Evolutionary conservation across 1,140 invertebrate genomes (phyloP).

Genomic region (Heterodera schachtii): DNA sequence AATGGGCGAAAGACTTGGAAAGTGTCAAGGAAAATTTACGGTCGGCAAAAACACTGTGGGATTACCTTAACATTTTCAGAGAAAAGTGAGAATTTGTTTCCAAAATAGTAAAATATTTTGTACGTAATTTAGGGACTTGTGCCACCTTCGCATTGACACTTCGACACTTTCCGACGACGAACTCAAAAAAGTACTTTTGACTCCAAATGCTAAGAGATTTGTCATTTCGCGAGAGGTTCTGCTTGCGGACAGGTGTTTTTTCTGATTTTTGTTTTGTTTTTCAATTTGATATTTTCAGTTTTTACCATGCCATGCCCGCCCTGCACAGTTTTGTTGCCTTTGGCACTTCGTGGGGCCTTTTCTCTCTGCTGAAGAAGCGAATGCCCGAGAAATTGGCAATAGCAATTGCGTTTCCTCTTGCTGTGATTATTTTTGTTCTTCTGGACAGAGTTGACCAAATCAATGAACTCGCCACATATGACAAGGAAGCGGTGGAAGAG

Average conservation of each 20-base stretch:
- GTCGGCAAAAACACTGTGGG: not conserved
- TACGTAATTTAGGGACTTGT: not conserved
- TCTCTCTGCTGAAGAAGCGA: not conserved
- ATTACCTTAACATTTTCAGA: not conserved
- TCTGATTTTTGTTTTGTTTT: constrained; percentile 8
- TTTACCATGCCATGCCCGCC: not conserved
- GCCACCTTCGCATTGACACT: constrained; percentile 6
- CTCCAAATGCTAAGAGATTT: constrained; percentile 37
- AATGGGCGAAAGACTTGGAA: constrained; percentile 23
- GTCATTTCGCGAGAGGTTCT: constrained; percentile 29
- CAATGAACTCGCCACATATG: not conserved
- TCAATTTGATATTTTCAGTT: not conserved
- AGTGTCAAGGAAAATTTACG: constrained; percentile 4
- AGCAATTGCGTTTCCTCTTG: not conserved
- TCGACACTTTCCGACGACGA: constrained; percentile 32
- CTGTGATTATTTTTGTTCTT: not conserved
- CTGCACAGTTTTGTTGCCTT: not conserved
- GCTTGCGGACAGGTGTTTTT: constrained; percentile 37
- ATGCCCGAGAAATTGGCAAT: not conserved
- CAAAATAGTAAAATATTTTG: not conserved
- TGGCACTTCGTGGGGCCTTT: not conserved
- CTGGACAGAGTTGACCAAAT: not conserved
- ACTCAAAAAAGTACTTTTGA: constrained; percentile 30
- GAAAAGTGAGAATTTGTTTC: constrained; percentile 12
- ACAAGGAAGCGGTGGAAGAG: not conserved